Evolutionary conservation across 2,888 invertebrate species (phyloP), one percentile per base, ranked within the genome.

Genomic region (Ypsolopha scabrella): DNA sequence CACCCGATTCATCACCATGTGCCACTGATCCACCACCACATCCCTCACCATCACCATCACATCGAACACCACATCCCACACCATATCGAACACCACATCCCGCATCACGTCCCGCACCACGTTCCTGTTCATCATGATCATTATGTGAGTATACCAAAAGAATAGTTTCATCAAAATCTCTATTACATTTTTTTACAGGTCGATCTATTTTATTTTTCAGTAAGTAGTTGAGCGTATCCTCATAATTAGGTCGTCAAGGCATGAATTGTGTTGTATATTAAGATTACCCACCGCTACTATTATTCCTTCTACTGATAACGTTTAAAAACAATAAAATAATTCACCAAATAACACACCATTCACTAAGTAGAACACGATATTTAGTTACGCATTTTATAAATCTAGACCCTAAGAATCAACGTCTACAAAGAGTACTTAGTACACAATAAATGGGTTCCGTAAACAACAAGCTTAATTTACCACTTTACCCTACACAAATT

Each of bases 121-220:
- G 43, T 24, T n/a, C 52, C 52, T 7, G 33, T 49, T 49, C 73
- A 75, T 56, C 68, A 76, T 61, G 83, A 85, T 49, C 81, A 82
- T 60, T 80, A 81, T 60, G 85, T 85, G 52, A 82, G 85, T 79
- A 59, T 24, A 24, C 24, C 24, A 2, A 24, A 24, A 43, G 24
- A 43, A 24, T 43, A 43, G 14, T 13, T 13, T 43, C 7, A 6
- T 11, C 7, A 13, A 41, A 43, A 43, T 8, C 43, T 43, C 13
- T 13, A 43, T 43, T 7, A n/a, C n/a, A n/a, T n/a, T n/a, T n/a
- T n/a, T n/a, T n/a, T n/a, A 24, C 43, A 14, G 14, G 9, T 43
- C 13, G 8, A n/a, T n/a, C n/a, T 10, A 38, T n/a, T 38, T 38
- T 2, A 38, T 2, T n/a, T n/a, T 2, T 38, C 6, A 38, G n/a